Conservation (phyloP, 1,140 invertebrate species). For the Drosophila erecta region DNA sequence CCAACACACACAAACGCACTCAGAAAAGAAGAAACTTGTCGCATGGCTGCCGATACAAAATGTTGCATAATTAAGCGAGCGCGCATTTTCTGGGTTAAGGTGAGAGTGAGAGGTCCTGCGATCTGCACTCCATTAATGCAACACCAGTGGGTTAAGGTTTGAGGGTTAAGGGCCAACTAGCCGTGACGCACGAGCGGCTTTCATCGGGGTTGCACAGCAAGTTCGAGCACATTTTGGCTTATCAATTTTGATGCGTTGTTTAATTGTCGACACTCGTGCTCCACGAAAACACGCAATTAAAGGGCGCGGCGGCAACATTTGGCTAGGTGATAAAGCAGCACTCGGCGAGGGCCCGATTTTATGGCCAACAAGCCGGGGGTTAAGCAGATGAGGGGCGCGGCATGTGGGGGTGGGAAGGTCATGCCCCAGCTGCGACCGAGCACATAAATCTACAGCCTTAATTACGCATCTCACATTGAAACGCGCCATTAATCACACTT, state of each 20-base stretch:
- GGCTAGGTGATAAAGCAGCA: conserved; percentile 53
- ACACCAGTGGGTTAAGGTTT: conserved; percentile 32
- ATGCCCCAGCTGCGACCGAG: conserved; percentile 50
- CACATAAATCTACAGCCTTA: conserved; percentile 74
- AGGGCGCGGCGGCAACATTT: conserved; percentile 57
- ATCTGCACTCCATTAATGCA: conserved; percentile 58
- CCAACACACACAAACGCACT: background rate
- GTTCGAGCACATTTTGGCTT: conserved; percentile 33
- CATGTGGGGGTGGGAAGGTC: conserved; percentile 29
- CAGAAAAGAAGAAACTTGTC: conserved; percentile 27
- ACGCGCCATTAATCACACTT: conserved; percentile 79
- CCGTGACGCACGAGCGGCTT: conserved; percentile 32
- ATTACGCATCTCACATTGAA: conserved; percentile 74
- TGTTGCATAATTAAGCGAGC: conserved; percentile 74
- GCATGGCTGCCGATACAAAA: conserved; percentile 50
- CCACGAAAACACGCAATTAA: conserved; percentile 69
- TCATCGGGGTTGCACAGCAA: background rate
- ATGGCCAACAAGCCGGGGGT: conserved; percentile 11
- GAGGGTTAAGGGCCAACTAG: conserved; percentile 34
- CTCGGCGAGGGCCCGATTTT: conserved; percentile 37
- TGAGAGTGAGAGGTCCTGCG: conserved; percentile 23
- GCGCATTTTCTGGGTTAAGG: conserved; percentile 56
- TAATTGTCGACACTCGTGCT: conserved; percentile 69
- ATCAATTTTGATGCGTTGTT: conserved; percentile 76
- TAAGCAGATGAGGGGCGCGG: background rate